phyloP scores from a whole-genome alignment of 2,113 vertebrate genomes.

The Ahaetulla prasina region DNA sequence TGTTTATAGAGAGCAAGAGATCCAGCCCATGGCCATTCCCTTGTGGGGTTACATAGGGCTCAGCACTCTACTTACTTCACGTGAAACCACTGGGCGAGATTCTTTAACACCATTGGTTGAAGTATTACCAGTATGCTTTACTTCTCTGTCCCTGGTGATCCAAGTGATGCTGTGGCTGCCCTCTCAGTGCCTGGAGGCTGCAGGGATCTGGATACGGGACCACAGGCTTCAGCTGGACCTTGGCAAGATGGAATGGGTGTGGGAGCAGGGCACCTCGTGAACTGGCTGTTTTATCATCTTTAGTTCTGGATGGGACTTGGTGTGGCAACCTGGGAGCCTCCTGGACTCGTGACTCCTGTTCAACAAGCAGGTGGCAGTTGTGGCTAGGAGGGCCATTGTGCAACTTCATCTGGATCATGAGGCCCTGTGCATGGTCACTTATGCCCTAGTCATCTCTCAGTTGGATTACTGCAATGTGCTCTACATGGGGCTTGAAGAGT shows the following conservation, averaged over 20 bases:
- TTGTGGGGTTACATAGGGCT: background rate
- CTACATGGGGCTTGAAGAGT: no score
- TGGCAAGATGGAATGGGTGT: no score
- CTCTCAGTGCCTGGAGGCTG: background rate
- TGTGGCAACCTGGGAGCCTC: background rate
- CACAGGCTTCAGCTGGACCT: no score
- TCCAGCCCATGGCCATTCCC: background rate
- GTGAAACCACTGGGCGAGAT: no score
- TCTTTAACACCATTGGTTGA: background rate
- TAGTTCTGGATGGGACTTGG: background rate
- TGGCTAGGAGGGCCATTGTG: background rate
- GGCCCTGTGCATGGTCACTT: background rate
- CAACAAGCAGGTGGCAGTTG: background rate
- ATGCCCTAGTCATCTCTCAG: background rate
- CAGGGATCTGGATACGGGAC: background rate
- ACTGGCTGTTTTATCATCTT: background rate
- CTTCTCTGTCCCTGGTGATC: no score
- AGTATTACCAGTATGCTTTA: background rate
- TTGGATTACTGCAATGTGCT: no score
- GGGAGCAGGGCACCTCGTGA: background rate
- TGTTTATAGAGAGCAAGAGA: background rate
- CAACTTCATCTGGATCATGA: background rate
- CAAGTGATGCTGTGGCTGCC: no score
- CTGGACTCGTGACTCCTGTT: background rate
- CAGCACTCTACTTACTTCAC: background rate